Base-by-base conservation (phyloP, 2,113 vertebrate genomes). In the Xiphophorus couchianus region DNA sequence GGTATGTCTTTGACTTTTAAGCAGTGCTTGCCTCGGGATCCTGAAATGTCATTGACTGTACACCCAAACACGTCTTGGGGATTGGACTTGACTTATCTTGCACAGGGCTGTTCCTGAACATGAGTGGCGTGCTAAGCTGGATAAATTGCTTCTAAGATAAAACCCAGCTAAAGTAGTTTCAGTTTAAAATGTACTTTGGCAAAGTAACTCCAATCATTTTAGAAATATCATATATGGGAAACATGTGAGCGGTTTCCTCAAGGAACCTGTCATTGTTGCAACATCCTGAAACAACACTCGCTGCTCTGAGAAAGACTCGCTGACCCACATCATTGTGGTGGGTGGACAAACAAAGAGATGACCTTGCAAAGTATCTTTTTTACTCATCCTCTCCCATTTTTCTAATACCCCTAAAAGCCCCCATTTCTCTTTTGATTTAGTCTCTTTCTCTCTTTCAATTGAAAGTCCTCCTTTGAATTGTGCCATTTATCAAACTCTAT, bases 311-410 rank as follows among this genome's bases (percentile, higher is more conserved):
- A 88, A 83, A 76, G 48, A 73, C 75, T 69, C 77, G 9, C 27
- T 79, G 86, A 83, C 77, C 82, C 81, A 72, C 76, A 79, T 74
- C 75, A 61, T 60, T 74, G 81, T 84, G 4, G 77, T 86, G 88
- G 88, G 83, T 77, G 90, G 84, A 87, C 81, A 88, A 88, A 89
- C 82, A 85, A 10, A 29, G 39, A 69, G 74, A 78, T 89, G 90
- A 90, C 77, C 81, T 82, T 11, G 14, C 62, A 25, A 62, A 84
- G 71, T 72, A 63, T 76, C 72, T 81, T 69, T 67, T 62, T 67
- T 60, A 39, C 74, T 79, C 87, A 80, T 79, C 71, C 25, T 68
- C 68, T 62, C 58, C 39, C n/a, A 37, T 13, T 76, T 71, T 72
- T 66, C 70, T 64, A 37, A 14, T 31, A n/a, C 69, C 62, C n/a